A percentile compares a stretch with the other conserved stretches of the same genome.
Conservation (phyloP, 2,113 vertebrate genomes). For the Mobula birostris region DNA sequence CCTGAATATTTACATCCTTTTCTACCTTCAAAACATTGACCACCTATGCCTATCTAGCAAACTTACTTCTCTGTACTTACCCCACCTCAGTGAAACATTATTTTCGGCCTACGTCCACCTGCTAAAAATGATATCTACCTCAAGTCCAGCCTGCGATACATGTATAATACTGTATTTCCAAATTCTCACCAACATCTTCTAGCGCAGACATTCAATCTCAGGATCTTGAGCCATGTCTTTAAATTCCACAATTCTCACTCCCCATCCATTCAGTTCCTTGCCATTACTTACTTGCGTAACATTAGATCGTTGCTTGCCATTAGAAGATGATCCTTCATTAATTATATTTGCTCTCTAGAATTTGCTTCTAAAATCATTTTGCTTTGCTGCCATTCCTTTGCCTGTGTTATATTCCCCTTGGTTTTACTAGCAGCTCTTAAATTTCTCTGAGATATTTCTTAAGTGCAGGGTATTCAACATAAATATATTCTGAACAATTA, state of each 20-base stretch:
- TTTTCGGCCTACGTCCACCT: not conserved
- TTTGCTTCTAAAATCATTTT: not conserved
- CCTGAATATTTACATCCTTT: not conserved
- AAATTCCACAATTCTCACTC: not conserved
- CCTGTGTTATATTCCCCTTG: not conserved
- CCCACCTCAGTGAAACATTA: not conserved
- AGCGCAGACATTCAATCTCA: not conserved
- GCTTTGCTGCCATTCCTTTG: not conserved
- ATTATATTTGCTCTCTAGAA: not conserved
- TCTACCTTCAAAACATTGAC: not conserved
- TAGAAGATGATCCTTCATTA: not conserved
- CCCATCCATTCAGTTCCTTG: not conserved
- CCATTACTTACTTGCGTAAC: not conserved
- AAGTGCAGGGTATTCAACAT: too few species aligned
- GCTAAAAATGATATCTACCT: not conserved
- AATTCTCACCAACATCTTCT: not conserved
- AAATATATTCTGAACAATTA: not conserved
- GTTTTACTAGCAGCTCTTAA: not conserved
- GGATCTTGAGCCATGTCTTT: not conserved
- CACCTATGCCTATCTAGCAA: not conserved
- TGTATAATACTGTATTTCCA: not conserved
- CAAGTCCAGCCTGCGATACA: not conserved
- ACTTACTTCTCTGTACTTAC: not conserved
- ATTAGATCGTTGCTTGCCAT: not conserved
- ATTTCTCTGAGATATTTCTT: not conserved